Percentiles rank a stretch among this genome's conserved stretches.
Conservation (phyloP, 2,888 invertebrate species). For the Gastracanthus pulcherrimus region DNA sequence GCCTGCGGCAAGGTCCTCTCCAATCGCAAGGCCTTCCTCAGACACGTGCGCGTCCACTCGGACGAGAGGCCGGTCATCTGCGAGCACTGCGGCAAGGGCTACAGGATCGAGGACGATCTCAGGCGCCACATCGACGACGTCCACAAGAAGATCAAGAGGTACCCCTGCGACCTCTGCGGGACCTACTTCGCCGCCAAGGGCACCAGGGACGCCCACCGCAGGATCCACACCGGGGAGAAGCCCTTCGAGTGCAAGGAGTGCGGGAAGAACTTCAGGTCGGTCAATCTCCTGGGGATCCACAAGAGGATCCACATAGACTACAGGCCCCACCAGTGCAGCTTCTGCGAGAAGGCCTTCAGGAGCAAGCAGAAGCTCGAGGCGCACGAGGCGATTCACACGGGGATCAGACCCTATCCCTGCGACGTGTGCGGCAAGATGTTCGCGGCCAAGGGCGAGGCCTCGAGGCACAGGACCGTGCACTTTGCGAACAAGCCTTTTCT, state of each 20-base stretch:
- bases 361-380: conserved; percentile 40
- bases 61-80: conserved; percentile 78
- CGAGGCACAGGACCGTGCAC: conserved; percentile 79
- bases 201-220: conserved; percentile 72
- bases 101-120: conserved; percentile 74
- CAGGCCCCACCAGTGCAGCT: conserved; percentile 76
- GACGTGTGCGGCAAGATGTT: conserved; percentile 79
- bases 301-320: conserved; percentile 75
- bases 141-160: conserved; percentile 73
- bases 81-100: conserved; percentile 70
- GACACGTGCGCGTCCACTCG: conserved; percentile 78
- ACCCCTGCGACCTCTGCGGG: conserved; percentile 79
- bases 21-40: conserved; percentile 73
- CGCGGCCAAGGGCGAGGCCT: conserved; percentile 77
- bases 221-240: conserved; percentile 76
- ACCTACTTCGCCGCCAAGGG: conserved; percentile 43
- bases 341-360: conserved; percentile 49
- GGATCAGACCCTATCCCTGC: conserved; percentile 76
- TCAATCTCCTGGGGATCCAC: conserved; percentile 79
- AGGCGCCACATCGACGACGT: conserved; percentile 79
- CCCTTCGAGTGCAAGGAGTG: conserved; percentile 76
- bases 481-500: conserved; percentile 78
- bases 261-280: conserved; percentile 78
- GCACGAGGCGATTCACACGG: conserved; percentile 74
- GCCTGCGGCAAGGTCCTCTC: conserved; percentile 76